Base-by-base conservation (phyloP, 2,888 invertebrate species). In the Cataglyphis livida region DNA sequence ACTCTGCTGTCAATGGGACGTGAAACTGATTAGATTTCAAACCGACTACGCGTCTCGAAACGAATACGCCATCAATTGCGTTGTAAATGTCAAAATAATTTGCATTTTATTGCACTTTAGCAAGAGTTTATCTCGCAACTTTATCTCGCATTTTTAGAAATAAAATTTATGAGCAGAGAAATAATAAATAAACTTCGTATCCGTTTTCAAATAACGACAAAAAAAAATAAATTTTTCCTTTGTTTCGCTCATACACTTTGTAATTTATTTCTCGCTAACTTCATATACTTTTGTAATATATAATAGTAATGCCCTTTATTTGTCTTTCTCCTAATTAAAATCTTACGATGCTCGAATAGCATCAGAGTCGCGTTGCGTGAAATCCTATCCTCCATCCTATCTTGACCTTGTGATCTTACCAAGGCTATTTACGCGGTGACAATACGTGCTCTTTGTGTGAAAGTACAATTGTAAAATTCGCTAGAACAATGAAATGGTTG, bases 71-170 rank as follows among this genome's bases (percentile, higher is more conserved):
- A 21, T 48, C 25, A n/a, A 38, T 38, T 41, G 64, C 61, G 61
- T 21, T 21, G 64, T 38, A 68, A 76, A 76, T 76, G 76, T 68
- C 70, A 38, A 35, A 68, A 76, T 68, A 76, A 76, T 76, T 68
- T 51, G 76, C 51, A 25, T 5, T 15, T 35, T 44, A 64, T 75
- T 21, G 6, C 9, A 65, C 12, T n/a, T 44, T 12, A 32, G 32
- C 74, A n/a, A 62, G 10, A 41, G 6, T 3, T 32, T 15, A 15
- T 28, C 25, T 25, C 25, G n/a, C 15, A 12, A 41, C 41, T 59
- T 59, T 44, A 38, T 18, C 28, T 62, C 64, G 25, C 5, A 6
- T 48, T 48, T 48, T 44, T 18, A 3, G 38, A 38, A 10, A 62
- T 41, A 18, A 15, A 41, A 73, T 41, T 61, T 64, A 35, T 21